These are phyloP conservation scores for Scolopax mira DNA, from an alignment of 2,113 vertebrate genomes.

Conservation along the genomic window DNA sequence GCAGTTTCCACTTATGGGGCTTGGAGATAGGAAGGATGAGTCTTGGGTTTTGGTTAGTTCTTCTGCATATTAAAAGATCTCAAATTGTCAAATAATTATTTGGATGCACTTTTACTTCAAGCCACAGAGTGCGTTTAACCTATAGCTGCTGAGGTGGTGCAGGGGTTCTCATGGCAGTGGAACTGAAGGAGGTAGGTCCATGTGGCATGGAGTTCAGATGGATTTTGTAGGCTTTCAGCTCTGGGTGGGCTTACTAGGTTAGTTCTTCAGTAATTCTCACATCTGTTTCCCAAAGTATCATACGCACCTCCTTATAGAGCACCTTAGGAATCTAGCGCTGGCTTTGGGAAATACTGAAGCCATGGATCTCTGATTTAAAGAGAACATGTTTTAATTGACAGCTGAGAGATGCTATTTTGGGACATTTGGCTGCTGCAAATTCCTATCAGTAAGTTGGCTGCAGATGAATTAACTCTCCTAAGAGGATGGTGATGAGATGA, in stretches of 20 bases:
- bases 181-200: neutral
- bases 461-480: neutral
- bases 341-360: neutral
- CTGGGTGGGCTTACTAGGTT: neutral
- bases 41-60: neutral
- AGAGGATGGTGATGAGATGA: neutral
- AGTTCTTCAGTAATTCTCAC: neutral
- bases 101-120: neutral
- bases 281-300: neutral
- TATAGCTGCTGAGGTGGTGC: neutral
- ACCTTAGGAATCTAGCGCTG: neutral
- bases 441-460: neutral
- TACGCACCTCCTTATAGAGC: neutral
- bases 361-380: neutral
- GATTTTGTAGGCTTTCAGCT: neutral
- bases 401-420: neutral
- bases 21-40: neutral
- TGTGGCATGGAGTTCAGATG: neutral
- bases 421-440: neutral
- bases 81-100: neutral
- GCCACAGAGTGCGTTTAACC: neutral
- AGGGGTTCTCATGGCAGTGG: neutral
- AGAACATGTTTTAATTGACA: neutral
- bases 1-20: neutral
- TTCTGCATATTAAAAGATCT: neutral